Conservation (phyloP, 2,113 vertebrate genomes). For the Heterocephalus glaber region DNA sequence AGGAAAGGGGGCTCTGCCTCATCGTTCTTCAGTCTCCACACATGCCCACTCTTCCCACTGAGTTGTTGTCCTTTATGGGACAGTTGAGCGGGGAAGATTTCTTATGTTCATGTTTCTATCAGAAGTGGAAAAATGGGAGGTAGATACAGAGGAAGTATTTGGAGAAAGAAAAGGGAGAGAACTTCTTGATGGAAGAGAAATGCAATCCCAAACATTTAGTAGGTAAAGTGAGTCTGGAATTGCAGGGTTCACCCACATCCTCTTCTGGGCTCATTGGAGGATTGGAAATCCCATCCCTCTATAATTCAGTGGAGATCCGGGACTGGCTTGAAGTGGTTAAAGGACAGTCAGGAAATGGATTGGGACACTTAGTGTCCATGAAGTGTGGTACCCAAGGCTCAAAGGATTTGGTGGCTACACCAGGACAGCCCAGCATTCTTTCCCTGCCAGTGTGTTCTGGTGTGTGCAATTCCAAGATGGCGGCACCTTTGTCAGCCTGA, state of each 20-base stretch:
- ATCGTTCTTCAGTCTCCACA: not conserved
- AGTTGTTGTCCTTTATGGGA: not conserved
- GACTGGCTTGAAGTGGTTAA: too few species aligned
- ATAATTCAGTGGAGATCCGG: not conserved
- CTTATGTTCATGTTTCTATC: not conserved
- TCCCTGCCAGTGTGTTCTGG: not conserved
- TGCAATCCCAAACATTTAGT: accelerated
- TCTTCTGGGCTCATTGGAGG: not conserved
- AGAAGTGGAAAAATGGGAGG: not conserved
- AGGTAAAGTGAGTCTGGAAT: not conserved
- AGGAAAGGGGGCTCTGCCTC: not conserved
- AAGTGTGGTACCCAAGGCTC: not conserved
- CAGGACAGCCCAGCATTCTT: not conserved
- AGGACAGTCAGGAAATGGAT: too few species aligned
- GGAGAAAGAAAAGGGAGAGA: not conserved
- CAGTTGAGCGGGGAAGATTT: not conserved
- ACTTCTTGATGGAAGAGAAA: too few species aligned
- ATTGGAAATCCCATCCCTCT: not conserved
- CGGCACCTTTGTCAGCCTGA: not conserved
- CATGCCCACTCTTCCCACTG: not conserved
- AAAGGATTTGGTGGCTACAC: not conserved
- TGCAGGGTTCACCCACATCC: not conserved
- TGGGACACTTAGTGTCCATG: too few species aligned
- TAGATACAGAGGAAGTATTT: not conserved
- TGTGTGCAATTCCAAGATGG: not conserved